Conservation (phyloP, 2,888 invertebrate genomes). For the Argyra leucocephala region DNA sequence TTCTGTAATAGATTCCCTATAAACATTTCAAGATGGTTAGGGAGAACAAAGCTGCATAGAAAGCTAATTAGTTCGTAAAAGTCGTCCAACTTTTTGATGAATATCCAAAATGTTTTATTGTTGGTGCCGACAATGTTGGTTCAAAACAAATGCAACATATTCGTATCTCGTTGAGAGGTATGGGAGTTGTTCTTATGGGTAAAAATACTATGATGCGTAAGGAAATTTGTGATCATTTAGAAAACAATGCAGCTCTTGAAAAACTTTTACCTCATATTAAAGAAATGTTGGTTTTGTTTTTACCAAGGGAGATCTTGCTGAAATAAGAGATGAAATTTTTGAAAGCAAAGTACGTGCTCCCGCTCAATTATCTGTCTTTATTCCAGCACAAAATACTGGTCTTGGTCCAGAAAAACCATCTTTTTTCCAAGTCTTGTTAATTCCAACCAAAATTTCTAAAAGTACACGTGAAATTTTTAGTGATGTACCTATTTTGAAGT, state of each 20-base stretch:
- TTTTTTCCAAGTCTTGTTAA: constrained; percentile 99
- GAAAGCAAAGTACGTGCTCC: constrained; percentile 91
- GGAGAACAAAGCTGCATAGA: constrained; percentile 64
- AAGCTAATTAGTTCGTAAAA: constrained; percentile 93
- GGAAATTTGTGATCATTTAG: constrained; percentile 93
- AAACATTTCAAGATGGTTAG: constrained; percentile 71
- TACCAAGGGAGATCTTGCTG: constrained; percentile 89
- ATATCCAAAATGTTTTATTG: constrained; percentile 97
- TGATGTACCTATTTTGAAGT: constrained; percentile 88
- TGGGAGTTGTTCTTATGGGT: constrained; percentile 92
- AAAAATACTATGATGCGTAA: constrained; percentile 99
- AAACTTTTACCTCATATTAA: constrained; percentile 90
- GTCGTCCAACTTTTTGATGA: constrained; percentile 61
- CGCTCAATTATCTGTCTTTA: constrained; percentile 83
- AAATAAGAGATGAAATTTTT: constrained; percentile 79
- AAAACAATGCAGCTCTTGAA: constrained; percentile 87
- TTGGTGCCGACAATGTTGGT: constrained; percentile 99
- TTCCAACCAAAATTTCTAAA: constrained; percentile 98
- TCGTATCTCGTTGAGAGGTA: constrained; percentile 82
- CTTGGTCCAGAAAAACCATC: constrained; percentile 99
- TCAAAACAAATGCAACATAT: constrained; percentile 88
- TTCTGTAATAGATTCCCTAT: constrained; percentile 52
- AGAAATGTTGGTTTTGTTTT: constrained; percentile 98
- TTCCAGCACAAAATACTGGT: constrained; percentile 98
- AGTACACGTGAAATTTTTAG: constrained; percentile 99